A percentile compares a stretch with the other conserved stretches of the same genome.
These are phyloP conservation scores for Eciton burchellii DNA, from an alignment of 1,140 invertebrate species.

Conservation along the genomic window DNA sequence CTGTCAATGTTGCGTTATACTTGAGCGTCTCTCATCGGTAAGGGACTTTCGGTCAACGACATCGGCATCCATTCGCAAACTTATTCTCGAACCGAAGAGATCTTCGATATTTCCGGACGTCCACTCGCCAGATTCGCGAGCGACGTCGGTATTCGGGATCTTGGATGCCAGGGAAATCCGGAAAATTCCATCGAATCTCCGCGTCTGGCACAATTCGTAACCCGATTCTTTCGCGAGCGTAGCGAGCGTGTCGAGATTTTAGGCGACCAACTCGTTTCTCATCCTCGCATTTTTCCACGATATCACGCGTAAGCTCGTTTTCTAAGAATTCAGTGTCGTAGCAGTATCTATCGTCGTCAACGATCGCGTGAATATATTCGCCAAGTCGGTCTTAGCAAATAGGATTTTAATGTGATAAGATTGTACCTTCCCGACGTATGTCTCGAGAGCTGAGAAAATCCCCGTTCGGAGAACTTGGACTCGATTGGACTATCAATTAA, in stretches of 20 bases:
- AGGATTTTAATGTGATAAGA: slow-evolving; percentile 27
- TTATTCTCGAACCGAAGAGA: background rate
- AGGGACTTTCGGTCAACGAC: background rate
- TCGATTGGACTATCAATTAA: background rate
- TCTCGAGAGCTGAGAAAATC: slow-evolving; percentile 20
- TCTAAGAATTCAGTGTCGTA: slow-evolving; percentile 22
- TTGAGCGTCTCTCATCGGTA: slow-evolving; percentile 10
- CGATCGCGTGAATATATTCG: background rate
- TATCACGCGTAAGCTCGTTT: slow-evolving; percentile 28
- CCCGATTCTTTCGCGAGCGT: background rate
- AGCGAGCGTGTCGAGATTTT: background rate
- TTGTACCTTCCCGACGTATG: background rate
- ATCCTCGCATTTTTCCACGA: slow-evolving; percentile 15
- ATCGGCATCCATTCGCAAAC: background rate
- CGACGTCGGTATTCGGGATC: background rate
- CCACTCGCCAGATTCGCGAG: background rate
- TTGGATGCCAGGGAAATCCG: background rate
- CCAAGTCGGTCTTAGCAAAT: slow-evolving; percentile 1
- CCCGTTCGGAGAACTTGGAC: background rate
- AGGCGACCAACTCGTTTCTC: slow-evolving; percentile 1
- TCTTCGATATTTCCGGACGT: background rate
- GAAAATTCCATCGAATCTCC: background rate
- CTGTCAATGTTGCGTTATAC: background rate
- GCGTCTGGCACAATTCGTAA: background rate
- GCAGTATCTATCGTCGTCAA: slow-evolving; percentile 2